A percentile compares a stretch with the other conserved stretches of the same genome.
Conservation (phyloP, 2,113 vertebrate species). For the Elaphurus davidianus region DNA sequence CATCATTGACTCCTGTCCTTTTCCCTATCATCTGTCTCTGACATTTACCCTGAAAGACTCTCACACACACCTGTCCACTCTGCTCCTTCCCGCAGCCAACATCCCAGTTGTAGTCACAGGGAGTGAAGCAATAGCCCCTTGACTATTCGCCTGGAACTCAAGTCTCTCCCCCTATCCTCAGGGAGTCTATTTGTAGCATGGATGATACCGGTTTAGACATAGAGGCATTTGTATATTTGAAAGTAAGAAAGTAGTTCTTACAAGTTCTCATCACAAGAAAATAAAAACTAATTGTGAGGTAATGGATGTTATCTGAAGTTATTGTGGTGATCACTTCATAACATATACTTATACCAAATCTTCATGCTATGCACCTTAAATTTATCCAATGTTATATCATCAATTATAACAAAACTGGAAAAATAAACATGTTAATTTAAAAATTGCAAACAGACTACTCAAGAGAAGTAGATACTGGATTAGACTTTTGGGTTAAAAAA, state of each 20-base stretch:
- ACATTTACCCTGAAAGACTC: slow-evolving; percentile 46
- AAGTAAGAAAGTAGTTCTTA: neutral
- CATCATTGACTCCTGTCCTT: neutral
- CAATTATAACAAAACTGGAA: neutral
- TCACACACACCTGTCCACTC: neutral
- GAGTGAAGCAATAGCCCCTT: neutral
- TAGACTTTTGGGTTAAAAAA: neutral
- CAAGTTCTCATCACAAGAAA: neutral
- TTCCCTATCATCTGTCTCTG: slow-evolving; percentile 30
- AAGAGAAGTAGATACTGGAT: neutral
- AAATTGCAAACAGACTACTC: neutral
- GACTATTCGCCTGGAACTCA: neutral
- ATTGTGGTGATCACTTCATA: neutral
- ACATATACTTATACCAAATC: neutral
- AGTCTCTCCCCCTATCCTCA: neutral
- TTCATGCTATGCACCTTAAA: neutral
- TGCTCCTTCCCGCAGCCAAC: neutral
- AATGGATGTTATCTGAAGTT: neutral
- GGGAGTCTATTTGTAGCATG: neutral
- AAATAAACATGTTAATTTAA: neutral
- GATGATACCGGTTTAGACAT: neutral
- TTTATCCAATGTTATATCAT: neutral
- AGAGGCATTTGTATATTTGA: neutral
- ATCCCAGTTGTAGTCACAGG: neutral
- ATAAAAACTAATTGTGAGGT: neutral